Percentiles rank a stretch among this genome's conserved stretches.
Evolutionary conservation across 2,888 invertebrate genomes (phyloP).

Genomic region (Tenthredo scrophulariae): DNA sequence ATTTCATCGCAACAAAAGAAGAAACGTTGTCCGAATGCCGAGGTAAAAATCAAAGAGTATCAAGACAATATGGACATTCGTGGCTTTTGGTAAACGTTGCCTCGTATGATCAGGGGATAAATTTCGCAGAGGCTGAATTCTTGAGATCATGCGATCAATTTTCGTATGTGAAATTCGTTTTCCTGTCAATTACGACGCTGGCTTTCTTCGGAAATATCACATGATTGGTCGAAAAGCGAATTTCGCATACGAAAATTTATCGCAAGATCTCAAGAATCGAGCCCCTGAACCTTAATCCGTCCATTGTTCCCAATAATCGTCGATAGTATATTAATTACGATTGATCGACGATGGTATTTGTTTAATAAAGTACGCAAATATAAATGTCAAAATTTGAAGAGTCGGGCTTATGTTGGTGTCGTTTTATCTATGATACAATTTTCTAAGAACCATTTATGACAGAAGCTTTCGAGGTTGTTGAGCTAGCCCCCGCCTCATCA

Average conservation of each 20-base stretch:
- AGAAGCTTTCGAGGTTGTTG: not conserved
- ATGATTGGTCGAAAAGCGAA: too few relatives aligned
- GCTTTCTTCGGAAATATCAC: too few relatives aligned
- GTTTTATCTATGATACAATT: not conserved
- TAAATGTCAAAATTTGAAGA: not conserved
- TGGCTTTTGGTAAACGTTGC: not conserved
- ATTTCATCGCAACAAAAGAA: conserved; percentile 12
- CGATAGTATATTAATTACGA: not conserved
- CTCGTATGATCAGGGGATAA: not conserved
- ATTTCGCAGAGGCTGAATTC: too few relatives aligned
- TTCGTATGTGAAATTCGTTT: too few relatives aligned
- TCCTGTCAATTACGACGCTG: too few relatives aligned
- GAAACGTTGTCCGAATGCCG: not conserved
- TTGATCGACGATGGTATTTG: not conserved
- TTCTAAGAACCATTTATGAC: not conserved
- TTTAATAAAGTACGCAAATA: not conserved
- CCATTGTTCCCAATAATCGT: not conserved
- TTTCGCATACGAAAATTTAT: too few relatives aligned
- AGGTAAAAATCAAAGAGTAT: not conserved
- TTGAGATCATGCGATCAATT: too few relatives aligned
- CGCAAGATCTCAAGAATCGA: too few relatives aligned
- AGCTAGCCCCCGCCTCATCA: not conserved
- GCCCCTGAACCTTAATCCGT: not conserved
- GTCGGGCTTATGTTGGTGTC: not conserved
- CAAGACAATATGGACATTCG: not conserved